phyloP scores from a whole-genome alignment of 2,113 vertebrate species.

The Pyrgilauda ruficollis region DNA sequence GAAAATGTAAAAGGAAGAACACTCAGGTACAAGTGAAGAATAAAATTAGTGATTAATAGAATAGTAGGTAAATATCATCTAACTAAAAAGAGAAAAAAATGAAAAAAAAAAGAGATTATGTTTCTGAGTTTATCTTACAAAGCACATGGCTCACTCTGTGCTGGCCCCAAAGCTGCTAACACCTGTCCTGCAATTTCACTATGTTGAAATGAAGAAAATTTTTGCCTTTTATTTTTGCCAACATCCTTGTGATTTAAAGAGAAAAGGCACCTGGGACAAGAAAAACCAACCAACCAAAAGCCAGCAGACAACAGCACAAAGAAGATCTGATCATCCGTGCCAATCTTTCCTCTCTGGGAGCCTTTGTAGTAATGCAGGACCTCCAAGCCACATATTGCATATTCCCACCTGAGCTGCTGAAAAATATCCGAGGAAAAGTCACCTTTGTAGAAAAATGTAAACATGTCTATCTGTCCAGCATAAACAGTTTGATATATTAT shows the following conservation, averaged over 20 bases:
- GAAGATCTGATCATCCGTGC: not conserved
- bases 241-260: not conserved
- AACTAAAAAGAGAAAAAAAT: not conserved
- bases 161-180: not conserved
- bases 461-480: not conserved
- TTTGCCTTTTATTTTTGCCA: not conserved
- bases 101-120: not conserved
- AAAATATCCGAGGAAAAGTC: not conserved
- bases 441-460: not conserved
- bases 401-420: not conserved
- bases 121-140: not conserved
- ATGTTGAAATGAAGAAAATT: not conserved
- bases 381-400: fast-evolving
- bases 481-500: not conserved
- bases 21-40: not conserved
- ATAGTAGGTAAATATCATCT: not conserved
- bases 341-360: not conserved
- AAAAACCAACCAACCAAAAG: fast-evolving
- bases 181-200: not conserved
- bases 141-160: not conserved
- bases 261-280: not conserved
- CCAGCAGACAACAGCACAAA: not conserved
- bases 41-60: not conserved
- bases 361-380: fast-evolving
- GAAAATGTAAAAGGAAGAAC: not conserved